Evolutionary conservation across 2,888 invertebrate species (phyloP).

Genomic region (Octonoba sinensis): DNA sequence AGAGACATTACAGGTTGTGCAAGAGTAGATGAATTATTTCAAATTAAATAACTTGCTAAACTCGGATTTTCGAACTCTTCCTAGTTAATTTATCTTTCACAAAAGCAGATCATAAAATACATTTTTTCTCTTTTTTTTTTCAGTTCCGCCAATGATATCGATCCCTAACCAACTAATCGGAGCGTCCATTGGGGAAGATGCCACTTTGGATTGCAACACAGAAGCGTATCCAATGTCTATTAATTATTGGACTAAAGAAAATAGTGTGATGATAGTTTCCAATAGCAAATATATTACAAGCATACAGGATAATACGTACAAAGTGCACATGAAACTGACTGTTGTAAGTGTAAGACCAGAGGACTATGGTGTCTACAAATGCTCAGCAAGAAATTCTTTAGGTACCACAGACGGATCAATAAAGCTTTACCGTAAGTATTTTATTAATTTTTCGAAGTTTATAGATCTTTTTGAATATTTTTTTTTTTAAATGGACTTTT

Average conservation of each 20-base stretch:
- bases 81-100: no score
- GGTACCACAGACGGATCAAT: slow-evolving; percentile 68
- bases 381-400: slow-evolving; percentile 68
- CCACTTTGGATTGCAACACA: slow-evolving; percentile 84
- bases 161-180: slow-evolving; percentile 87
- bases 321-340: slow-evolving; percentile 88
- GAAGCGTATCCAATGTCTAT: slow-evolving; percentile 91
- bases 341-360: slow-evolving; percentile 82
- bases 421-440: slow-evolving; percentile 67
- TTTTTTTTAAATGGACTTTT: no score
- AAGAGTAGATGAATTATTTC: no score
- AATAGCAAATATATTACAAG: slow-evolving; percentile 77
- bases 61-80: no score
- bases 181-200: slow-evolving; percentile 80
- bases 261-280: slow-evolving; percentile 66
- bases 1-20: no score
- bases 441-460: slow-evolving; percentile 62
- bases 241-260: slow-evolving; percentile 81
- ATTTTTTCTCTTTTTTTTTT: slow-evolving; percentile 3
- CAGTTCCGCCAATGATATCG: slow-evolving; percentile 87
- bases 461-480: slow-evolving; percentile 6
- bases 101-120: background rate
- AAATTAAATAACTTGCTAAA: no score
- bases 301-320: slow-evolving; percentile 74
- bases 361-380: slow-evolving; percentile 78